Percentiles rank a stretch among this genome's conserved stretches.
Evolutionary conservation across 2,888 invertebrate genomes (phyloP).

Genomic region (Stenoptilia bipunctidactyla): DNA sequence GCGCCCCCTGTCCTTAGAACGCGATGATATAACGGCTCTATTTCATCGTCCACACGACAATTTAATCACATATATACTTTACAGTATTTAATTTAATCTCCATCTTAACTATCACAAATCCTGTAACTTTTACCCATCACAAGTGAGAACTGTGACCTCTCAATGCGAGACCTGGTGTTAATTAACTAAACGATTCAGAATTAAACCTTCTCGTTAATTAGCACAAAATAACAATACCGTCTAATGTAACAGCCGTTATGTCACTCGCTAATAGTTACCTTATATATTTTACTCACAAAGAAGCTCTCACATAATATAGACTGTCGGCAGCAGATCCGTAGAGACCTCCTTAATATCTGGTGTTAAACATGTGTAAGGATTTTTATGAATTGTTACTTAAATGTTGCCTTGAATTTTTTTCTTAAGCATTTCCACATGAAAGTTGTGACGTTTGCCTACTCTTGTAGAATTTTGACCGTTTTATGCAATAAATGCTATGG

Average conservation of each 20-base stretch:
- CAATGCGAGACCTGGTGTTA: no score
- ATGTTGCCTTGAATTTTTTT: slow-evolving; percentile 60
- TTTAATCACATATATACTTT: no score
- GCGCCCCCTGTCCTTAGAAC: slow-evolving; percentile 57
- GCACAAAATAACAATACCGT: slow-evolving; percentile 13
- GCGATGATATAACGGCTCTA: not conserved
- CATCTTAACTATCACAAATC: no score
- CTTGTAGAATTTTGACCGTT: slow-evolving; percentile 70
- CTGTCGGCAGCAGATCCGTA: slow-evolving; percentile 28
- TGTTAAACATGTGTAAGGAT: slow-evolving; percentile 49
- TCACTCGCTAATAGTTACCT: not conserved
- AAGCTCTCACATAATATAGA: slow-evolving; percentile 24
- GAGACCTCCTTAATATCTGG: slow-evolving; percentile 29
- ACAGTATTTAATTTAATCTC: no score
- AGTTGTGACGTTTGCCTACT: slow-evolving; percentile 70
- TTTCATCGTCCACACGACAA: no score
- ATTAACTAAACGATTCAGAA: no score
- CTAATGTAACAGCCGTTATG: no score
- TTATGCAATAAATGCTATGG: slow-evolving; percentile 68
- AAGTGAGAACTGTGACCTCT: no score
- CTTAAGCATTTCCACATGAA: slow-evolving; percentile 60
- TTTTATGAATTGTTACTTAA: slow-evolving; percentile 29
- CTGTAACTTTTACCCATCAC: no score
- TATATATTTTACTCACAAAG: slow-evolving; percentile 15
- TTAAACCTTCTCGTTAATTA: slow-evolving; percentile 16